A percentile compares a stretch with the other conserved stretches of the same genome.
Conservation (phyloP, 2,888 invertebrate genomes). For the Phengaris alcon region DNA sequence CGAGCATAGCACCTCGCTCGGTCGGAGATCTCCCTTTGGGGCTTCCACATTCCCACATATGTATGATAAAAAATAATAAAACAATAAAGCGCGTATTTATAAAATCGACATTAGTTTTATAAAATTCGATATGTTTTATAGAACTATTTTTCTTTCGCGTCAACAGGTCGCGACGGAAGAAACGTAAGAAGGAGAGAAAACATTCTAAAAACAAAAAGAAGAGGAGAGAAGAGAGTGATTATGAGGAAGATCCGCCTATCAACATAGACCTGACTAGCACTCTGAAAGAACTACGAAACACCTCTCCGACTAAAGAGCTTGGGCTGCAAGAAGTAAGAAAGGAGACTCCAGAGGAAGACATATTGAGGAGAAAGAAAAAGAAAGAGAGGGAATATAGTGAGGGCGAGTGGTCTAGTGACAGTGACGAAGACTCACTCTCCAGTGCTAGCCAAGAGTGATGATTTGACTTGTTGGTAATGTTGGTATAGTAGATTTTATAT, state of each 20-base stretch:
- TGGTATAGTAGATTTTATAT: neutral
- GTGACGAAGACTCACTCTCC: conserved; percentile 55
- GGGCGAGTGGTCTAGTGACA: conserved; percentile 74
- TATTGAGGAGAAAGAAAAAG: conserved; percentile 45
- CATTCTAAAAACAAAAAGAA: conserved; percentile 57
- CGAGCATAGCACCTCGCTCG: no score
- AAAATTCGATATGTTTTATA: neutral
- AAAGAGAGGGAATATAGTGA: conserved; percentile 64
- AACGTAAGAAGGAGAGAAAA: conserved; percentile 64
- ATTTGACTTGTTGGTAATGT: neutral
- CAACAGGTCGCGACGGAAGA: conserved; percentile 58
- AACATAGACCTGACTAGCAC: conserved; percentile 62
- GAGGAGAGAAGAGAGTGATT: conserved; percentile 46
- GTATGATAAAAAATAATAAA: no score
- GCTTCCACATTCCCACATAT: no score
- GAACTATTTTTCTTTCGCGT: conserved; percentile 28
- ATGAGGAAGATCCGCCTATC: conserved; percentile 46
- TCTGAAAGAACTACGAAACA: conserved; percentile 58
- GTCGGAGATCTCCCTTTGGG: no score
- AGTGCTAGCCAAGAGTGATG: conserved; percentile 36
- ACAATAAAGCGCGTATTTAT: no score
- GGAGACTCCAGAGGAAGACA: conserved; percentile 46
- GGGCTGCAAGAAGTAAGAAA: conserved; percentile 46
- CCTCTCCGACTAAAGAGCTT: conserved; percentile 62
- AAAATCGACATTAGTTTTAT: no score